Base-by-base conservation (phyloP, 2,888 invertebrate genomes). In the Athalia rosae region DNA sequence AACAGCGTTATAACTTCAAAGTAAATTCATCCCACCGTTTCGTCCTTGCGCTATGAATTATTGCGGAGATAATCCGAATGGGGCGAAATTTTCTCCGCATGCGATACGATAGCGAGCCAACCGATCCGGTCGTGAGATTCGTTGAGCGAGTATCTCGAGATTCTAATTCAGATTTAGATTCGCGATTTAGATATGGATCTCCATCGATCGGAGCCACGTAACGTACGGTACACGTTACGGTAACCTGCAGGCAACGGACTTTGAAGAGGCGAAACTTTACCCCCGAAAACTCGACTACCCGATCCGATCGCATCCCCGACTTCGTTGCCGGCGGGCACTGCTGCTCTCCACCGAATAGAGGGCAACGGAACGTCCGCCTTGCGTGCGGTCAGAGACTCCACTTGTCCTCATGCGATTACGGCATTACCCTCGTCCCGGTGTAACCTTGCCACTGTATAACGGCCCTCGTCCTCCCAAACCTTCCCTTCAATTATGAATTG, bases 351-450 rank as follows among this genome's bases (percentile, higher is more conserved):
- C 28, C 28, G 28, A 53, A 53, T 9, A n/a, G 6, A 53, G 53
- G 53, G 53, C 7, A 53, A 53, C 7, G 53, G n/a, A 53, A n/a
- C n/a, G 62, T 15, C n/a, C 13, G 3, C 48, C 7, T 71, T 58
- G 71, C 71, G 71, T 71, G 71, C 43, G 58, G 71, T 71, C 41
- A 58, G 58, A 71, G 43, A 58, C 71, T 71, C 28, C 67, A 67
- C 71, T 71, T 56, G 71, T 56, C 71, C 56, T 71, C 71, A 71
- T 71, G 71, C 71, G 71, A 71, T 71, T 50, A 45, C 71, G 58
- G 45, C 71, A 58, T 71, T 71, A 71, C 28, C 28, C 28, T 28
- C 28, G 28, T 28, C 28, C 28, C 28, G 28, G 28, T 28, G 28
- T 28, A 2, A 28, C 28, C 28, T 28, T 28, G 28, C 28, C 28